Evolutionary conservation across 2,113 vertebrate genomes (phyloP), one percentile per base, ranked within the genome.

Genomic region (Camelus dromedarius): DNA sequence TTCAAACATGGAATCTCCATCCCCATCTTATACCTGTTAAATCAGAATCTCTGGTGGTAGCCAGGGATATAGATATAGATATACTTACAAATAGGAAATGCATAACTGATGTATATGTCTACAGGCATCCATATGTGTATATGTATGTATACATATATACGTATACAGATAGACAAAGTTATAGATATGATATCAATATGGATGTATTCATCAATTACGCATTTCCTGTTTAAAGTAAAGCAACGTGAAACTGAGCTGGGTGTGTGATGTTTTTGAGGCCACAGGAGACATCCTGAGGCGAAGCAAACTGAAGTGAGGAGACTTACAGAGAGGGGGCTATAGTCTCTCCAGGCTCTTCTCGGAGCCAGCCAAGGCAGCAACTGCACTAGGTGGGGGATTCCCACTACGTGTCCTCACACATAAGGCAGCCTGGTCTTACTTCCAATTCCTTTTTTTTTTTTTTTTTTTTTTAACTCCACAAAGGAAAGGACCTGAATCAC

Each of bases 221-320:
- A 90, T 62, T 89, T 56, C 10, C 46, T 58, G 8, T 32, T 73
- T 96, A 77, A 69, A 19, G 38, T 28, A 73, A 97, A 95, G 42
- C 3, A 60, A 38, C 50, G 58, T 80, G 60, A 90, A 84, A 50
- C 18, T 22, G 26, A 81, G 56, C 38, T 89, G 20, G 14, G 32
- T 56, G 87, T 89, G 52, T 67, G 42, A 46, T 73, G 32, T 52
- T 83, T 92, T 62, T 54, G 46, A 92, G 12, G 87, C 15, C 42
- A 58, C 0, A 50, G 32, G 26, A 77, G 92, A 93, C 1, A 79
- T 50, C 6, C 5, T 75, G 42, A 69, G 13, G n/a, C 46, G 19
- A 46, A 89, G n/a, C 15, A 67, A 93, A 46, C 56, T 32, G 70
- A 56, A 35, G 5, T 38, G 32, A 67, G 56, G 35, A 96, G 66